phyloP scores from a whole-genome alignment of 2,113 vertebrate genomes.

The Anguilla rostrata region DNA sequence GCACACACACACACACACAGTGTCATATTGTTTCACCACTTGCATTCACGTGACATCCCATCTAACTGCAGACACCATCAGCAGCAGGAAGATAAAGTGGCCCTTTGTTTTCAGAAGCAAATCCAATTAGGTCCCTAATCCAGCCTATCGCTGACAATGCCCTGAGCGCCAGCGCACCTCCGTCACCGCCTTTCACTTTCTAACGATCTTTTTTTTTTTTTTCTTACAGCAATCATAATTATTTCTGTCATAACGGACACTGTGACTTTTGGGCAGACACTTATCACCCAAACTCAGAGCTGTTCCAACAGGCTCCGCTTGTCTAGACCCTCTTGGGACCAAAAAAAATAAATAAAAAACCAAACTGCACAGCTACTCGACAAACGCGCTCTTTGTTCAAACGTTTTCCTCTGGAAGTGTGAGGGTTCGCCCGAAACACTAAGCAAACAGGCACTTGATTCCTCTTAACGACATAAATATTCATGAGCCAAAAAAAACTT shows the following conservation, averaged over 20 bases:
- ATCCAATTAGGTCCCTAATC: slow-evolving; percentile 20
- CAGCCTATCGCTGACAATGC: background rate
- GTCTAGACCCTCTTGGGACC: background rate
- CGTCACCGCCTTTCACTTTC: background rate
- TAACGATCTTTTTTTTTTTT: background rate
- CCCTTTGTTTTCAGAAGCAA: slow-evolving; percentile 16
- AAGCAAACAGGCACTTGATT: slow-evolving; percentile 5
- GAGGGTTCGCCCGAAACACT: slow-evolving; percentile 6
- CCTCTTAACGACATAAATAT: slow-evolving; percentile 20
- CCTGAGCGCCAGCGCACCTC: background rate
- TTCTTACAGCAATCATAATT: background rate
- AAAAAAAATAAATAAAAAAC: background rate
- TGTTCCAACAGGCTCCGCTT: background rate
- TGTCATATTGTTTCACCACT: background rate
- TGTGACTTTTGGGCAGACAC: background rate
- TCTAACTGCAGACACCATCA: background rate
- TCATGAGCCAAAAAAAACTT: slow-evolving; percentile 19
- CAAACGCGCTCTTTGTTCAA: slow-evolving; percentile 10
- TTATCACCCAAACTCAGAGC: background rate
- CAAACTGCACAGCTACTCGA: background rate
- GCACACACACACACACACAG: background rate
- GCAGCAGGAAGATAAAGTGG: background rate
- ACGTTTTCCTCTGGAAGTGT: slow-evolving; percentile 9
- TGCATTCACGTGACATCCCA: slow-evolving; percentile 1
- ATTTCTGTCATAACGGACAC: background rate